These are phyloP conservation scores for Paramisgurnus dabryanus DNA, from an alignment of 2,113 vertebrate species.

Conservation along the genomic window DNA sequence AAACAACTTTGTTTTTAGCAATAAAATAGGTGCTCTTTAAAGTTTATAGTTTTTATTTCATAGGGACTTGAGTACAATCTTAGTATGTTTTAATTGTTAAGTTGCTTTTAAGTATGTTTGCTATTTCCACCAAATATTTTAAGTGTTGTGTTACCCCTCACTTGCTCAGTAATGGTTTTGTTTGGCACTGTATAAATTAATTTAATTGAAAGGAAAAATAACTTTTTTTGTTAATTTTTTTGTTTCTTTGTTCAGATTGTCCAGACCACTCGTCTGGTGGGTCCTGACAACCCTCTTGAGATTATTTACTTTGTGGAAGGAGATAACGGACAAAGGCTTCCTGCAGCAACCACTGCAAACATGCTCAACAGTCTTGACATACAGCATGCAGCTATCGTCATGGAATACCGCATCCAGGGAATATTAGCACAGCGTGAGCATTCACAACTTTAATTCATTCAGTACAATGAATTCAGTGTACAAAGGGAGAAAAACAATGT, in stretches of 20 bases:
- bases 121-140: too few relatives aligned
- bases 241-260: slow-evolving; percentile 79
- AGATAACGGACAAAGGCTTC: slow-evolving; percentile 82
- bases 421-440: slow-evolving; percentile 90
- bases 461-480: not conserved
- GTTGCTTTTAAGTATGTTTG: too few relatives aligned
- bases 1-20: too few relatives aligned
- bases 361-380: slow-evolving; percentile 90
- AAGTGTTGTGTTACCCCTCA: too few relatives aligned
- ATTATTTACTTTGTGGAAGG: slow-evolving; percentile 94
- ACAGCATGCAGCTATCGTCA: slow-evolving; percentile 91
- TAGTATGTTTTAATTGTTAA: too few relatives aligned
- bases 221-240: not conserved
- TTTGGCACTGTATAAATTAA: too few relatives aligned
- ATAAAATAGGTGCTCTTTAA: too few relatives aligned
- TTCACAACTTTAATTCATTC: not conserved
- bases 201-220: too few relatives aligned
- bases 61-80: too few relatives aligned
- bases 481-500: not conserved
- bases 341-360: slow-evolving; percentile 80
- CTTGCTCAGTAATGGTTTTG: too few relatives aligned
- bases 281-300: slow-evolving; percentile 84
- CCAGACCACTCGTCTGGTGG: slow-evolving; percentile 79
- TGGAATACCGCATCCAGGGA: slow-evolving; percentile 93
- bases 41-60: too few relatives aligned